Base-by-base conservation (phyloP, 2,113 vertebrate genomes). In the Hylia prasina region DNA sequence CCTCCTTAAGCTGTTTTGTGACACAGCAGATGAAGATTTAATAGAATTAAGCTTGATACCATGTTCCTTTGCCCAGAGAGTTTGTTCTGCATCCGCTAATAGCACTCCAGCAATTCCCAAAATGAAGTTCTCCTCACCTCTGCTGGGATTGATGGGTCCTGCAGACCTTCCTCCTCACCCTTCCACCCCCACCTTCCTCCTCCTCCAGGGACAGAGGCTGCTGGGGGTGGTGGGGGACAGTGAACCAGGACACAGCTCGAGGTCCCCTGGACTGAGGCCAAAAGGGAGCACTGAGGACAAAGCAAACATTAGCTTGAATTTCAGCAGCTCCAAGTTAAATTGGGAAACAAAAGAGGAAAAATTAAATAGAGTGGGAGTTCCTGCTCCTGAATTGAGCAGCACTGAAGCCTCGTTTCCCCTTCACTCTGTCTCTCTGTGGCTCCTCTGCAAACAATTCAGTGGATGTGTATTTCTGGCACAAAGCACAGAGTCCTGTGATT, bases 391-490 rank as follows among this genome's bases (percentile, higher is more conserved):
- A 92, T 68, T 77, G 61, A 90, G 70, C 51, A 87, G 87, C 63
- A 61, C 61, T 50, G 68, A 95, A 96, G 65, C 9, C 2, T 5
- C 61, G 21, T 72, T 58, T 85, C 85, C 77, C 37, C 78, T 75
- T 93, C 35, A 4, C 35, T 90, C 60, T 58, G 64, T 84, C 60
- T 92, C 73, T 95, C 90, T 72, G 50, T 47, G 25, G 35, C 61
- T 96, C 37, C 31, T 63, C 83, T 82, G 94, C 90, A 96, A 97
- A 96, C 81, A 91, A 76, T 90, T 95, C 85, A 57, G 89, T 81
- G 71, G 79, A 35, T 93, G 88, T 83, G 73, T 88, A 90, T 94
- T 97, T 96, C 86, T 96, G 96, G 89, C 93, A 97, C 91, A 97
- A 95, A 97, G 82, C 83, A 78, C 73, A 88, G 61, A 80, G 71